Evolutionary conservation across 2,888 invertebrate genomes (phyloP), one percentile per base, ranked within the genome.

Genomic region (Laspeyria flexula): DNA sequence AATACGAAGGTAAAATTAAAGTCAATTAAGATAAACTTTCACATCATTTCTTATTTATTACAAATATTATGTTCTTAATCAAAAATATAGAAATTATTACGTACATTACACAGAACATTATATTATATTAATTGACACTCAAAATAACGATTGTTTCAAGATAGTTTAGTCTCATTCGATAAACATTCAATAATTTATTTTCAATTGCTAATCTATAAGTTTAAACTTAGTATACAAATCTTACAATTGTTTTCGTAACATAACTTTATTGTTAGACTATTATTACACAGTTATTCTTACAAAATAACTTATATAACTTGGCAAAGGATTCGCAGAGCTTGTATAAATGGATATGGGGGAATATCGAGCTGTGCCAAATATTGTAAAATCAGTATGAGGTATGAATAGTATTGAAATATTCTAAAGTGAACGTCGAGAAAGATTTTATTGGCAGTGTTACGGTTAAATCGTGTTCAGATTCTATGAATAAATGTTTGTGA

Each of bases 251-350:
- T 75, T 69, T 67, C 69, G 56, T 67, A 65, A 65, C 65, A 73
- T 71, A 69, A 67, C 64, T 71, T 74, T 65, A 70, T 56, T 54
- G 65, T 57, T 68, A 64, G 67, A 70, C 69, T 69, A 58, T 73
- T 73, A 65, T 71, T 69, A 69, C 67, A 55, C 70, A 71, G 70
- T 69, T 71, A 66, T 71, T 75, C 73, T 77, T 71, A 64, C 73
- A 78, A 79, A 83, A 83, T 81, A 84, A 81, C 79, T 80, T 76
- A 69, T 77, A 79, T 77, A 83, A 86, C 86, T 88, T 88, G 88
- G 87, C 88, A 86, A 69, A 71, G 81, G 69, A 78, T 81, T 72
- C 71, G 84, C 83, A 74, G 81, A 86, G 80, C 81, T 81, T 68
- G 79, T 78, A 78, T 84, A 81, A 69, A 77, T 65, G 68, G 42